Percentiles rank a stretch among this genome's conserved stretches.
These are phyloP conservation scores for Netelia fuscicornis DNA, from an alignment of 2,888 invertebrate genomes.

Conservation along the genomic window DNA sequence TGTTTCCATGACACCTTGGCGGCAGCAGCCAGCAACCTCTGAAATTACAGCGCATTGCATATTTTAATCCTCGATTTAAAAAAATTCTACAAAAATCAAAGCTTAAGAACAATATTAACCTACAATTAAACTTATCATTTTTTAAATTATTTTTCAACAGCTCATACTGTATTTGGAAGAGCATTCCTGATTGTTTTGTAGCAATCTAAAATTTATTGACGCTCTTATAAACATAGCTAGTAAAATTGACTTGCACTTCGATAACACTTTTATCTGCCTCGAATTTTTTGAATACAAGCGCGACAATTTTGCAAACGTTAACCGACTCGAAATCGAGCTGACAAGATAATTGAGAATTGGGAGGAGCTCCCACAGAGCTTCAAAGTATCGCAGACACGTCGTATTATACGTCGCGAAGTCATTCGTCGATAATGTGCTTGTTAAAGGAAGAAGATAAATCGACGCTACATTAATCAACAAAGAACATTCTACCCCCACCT, in stretches of 20 bases:
- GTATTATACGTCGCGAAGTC: too few relatives aligned
- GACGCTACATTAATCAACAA: conserved; percentile 14
- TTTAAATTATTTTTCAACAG: neutral
- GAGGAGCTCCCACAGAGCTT: too few relatives aligned
- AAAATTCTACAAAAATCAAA: neutral
- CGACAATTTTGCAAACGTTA: neutral
- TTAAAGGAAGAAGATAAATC: neutral
- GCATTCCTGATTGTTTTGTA: neutral
- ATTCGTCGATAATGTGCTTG: conserved; percentile 15
- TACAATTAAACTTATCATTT: neutral
- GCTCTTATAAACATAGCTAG: neutral
- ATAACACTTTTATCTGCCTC: neutral
- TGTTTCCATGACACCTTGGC: conserved; percentile 77
- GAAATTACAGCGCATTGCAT: neutral
- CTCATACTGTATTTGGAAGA: neutral
- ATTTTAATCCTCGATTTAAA: neutral
- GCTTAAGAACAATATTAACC: neutral
- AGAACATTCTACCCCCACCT: conserved; percentile 69
- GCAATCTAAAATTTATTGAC: neutral
- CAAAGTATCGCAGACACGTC: too few relatives aligned
- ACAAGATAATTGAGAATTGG: too few relatives aligned
- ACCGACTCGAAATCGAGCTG: neutral
- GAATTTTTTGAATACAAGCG: conserved; percentile 24
- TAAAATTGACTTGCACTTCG: neutral
- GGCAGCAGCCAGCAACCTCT: conserved; percentile 11